A percentile compares a stretch with the other conserved stretches of the same genome.
Evolutionary conservation across 2,113 vertebrate species (phyloP).

Genomic region (Sphyrna mokarran): DNA sequence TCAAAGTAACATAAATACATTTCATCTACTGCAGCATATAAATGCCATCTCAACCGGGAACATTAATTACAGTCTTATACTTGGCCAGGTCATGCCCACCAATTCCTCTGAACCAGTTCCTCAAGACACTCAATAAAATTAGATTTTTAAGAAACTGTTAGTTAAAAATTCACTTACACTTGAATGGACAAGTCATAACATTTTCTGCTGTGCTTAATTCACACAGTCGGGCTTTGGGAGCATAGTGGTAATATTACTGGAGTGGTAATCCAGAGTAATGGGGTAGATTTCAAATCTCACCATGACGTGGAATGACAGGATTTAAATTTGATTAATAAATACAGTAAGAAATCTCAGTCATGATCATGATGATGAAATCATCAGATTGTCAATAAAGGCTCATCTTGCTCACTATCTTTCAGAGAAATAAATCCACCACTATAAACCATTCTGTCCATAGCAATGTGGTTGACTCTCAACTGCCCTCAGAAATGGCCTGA

Average conservation of each 20-base stretch:
- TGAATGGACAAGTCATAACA: background rate
- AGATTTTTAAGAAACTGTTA: background rate
- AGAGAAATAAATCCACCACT: too few relatives aligned
- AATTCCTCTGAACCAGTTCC: background rate
- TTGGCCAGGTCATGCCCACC: background rate
- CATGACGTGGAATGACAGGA: too few relatives aligned
- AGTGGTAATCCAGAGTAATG: background rate
- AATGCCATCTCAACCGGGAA: background rate
- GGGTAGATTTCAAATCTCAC: too few relatives aligned
- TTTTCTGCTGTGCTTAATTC: background rate
- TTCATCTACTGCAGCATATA: background rate
- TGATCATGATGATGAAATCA: too few relatives aligned
- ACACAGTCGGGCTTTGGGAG: too few relatives aligned
- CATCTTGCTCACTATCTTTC: too few relatives aligned
- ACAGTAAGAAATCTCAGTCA: too few relatives aligned
- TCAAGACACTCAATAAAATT: background rate
- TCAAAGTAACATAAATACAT: background rate
- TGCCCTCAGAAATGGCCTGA: too few relatives aligned
- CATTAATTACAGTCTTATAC: background rate
- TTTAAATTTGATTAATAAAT: too few relatives aligned
- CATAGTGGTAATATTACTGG: background rate
- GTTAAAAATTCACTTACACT: background rate
- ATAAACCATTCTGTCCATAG: too few relatives aligned
- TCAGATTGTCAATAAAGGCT: too few relatives aligned
- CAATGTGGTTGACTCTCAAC: too few relatives aligned